Conservation (phyloP, 1,140 invertebrate genomes). For the Caenorhabditis latens region DNA sequence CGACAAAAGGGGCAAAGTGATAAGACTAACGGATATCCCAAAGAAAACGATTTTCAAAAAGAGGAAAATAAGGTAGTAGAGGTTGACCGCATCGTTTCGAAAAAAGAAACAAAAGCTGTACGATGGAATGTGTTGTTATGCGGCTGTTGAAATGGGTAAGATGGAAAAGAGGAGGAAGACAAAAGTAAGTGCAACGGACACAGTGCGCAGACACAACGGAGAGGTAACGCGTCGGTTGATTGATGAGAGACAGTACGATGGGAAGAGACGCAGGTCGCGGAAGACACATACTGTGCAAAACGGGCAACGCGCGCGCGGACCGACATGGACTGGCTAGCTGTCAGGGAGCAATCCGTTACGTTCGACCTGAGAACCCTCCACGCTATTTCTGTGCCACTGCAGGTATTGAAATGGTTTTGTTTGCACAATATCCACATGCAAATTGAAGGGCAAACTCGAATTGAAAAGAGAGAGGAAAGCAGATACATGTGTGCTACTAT, state of each 20-base stretch:
- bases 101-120: slow-evolving; percentile 35
- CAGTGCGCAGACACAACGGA: slow-evolving; percentile 47
- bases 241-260: neutral
- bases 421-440: slow-evolving; percentile 49
- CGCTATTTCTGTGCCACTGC: slow-evolving; percentile 30
- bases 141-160: neutral
- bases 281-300: slow-evolving; percentile 46
- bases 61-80: neutral
- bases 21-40: neutral
- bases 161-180: neutral
- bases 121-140: slow-evolving; percentile 23
- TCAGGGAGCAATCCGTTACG: slow-evolving; percentile 45
- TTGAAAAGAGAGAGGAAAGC: slow-evolving; percentile 2
- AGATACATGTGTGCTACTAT: neutral
- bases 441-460: slow-evolving; percentile 45
- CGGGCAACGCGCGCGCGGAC: neutral
- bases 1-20: neutral
- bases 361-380: slow-evolving; percentile 35
- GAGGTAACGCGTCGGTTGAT: slow-evolving; percentile 34
- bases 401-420: slow-evolving; percentile 40
- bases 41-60: neutral
- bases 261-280: slow-evolving; percentile 43
- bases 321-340: slow-evolving; percentile 28
- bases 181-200: slow-evolving; percentile 51
- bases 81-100: neutral